Percentiles rank a stretch among this genome's conserved stretches.
Conservation (phyloP, 2,888 invertebrate genomes). For the Venustoraphidia nigricollis region DNA sequence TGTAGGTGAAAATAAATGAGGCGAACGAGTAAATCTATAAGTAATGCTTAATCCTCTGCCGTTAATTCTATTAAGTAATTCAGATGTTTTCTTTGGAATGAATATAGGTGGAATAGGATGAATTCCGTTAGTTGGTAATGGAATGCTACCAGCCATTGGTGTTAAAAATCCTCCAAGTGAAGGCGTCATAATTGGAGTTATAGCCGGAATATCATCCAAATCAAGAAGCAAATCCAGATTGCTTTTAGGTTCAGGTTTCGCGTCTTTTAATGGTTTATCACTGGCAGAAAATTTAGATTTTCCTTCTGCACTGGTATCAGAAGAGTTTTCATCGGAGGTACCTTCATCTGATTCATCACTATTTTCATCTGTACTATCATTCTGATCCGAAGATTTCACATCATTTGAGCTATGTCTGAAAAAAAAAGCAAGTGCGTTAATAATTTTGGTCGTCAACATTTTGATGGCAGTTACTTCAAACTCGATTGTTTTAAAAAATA, state of each 20-base stretch:
- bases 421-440: neutral
- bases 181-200: conserved; percentile 66
- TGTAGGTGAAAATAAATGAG: conserved; percentile 63
- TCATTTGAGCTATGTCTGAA: neutral
- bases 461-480: neutral
- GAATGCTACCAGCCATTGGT: conserved; percentile 30
- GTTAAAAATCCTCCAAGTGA: conserved; percentile 65
- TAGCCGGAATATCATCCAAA: conserved; percentile 46
- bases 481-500: neutral
- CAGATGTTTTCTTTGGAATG: conserved; percentile 39
- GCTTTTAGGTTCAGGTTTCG: conserved; percentile 33
- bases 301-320: conserved; percentile 12
- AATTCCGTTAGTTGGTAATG: conserved; percentile 21
- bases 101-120: conserved; percentile 43
- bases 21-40: conserved; percentile 59
- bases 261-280: conserved; percentile 21
- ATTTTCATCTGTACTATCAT: conserved; percentile 12
- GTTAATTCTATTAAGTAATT: conserved; percentile 55
- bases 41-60: conserved; percentile 49
- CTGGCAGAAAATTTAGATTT: conserved; percentile 12
- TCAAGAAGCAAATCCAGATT: conserved; percentile 73
- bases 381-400: no score
- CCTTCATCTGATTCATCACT: conserved; percentile 17
- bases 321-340: conserved; percentile 13
- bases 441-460: neutral